Evolutionary conservation across 2,888 invertebrate genomes (phyloP), one percentile per base, ranked within the genome.

Genomic region (Trachelus troglodyta): DNA sequence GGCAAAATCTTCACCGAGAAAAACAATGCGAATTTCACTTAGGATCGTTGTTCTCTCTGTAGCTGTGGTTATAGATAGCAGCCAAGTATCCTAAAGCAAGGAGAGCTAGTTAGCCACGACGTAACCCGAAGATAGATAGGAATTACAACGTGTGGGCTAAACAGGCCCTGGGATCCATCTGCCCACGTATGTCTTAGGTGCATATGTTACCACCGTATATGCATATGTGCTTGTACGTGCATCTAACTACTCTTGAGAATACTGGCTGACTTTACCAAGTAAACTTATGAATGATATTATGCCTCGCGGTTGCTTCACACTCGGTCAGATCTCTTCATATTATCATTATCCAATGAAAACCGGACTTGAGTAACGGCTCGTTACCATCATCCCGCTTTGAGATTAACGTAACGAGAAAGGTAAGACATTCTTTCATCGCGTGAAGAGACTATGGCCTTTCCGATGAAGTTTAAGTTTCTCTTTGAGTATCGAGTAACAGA

Each of bases 241-340:
- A 33, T n/a, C 30, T 9, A 34, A 74, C 31, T 34, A n/a, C 74
- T 34, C 35, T n/a, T 15, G 74, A n/a, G 75, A 31, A 71, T 71
- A 34, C 71, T 33, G 71, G 71, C 71, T 71, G 71, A 71, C 71
- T 34, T 12, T 15, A 34, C 33, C 71, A 40, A 79, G 77, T 75
- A 76, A 80, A 84, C 83, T 83, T 83, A 85, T 83, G 84, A 83
- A 85, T 83, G 86, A 85, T 84, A 85, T 83, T 84, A 79, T 83
- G 79, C 81, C 82, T 81, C 77, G 82, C 79, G 83, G 83, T 84
- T 85, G 84, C 83, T 82, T 85, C 82, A 83, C 83, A 82, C 84
- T 69, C 81, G 80, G 76, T 69, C 77, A 83, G 82, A 85, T 87
- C 83, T 81, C 84, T 79, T 85, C 84, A 81, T 78, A 84, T 86